Base-by-base conservation (phyloP, 64 coral and sea anemone species). In the Pocillopora verrucosa region DNA sequence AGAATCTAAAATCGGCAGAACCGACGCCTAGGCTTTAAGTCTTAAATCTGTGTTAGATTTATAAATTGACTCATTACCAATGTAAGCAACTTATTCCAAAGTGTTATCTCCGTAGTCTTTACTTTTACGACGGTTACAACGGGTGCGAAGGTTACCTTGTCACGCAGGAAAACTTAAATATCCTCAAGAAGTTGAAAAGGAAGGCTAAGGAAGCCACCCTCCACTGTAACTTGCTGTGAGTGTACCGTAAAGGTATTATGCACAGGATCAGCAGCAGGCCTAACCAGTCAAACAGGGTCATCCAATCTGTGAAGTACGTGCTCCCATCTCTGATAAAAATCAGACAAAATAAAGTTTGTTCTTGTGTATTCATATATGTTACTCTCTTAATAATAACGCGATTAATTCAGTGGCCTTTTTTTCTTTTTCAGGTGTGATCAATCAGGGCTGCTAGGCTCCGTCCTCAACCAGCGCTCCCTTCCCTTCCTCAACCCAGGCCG, bases 81-180 rank as follows among this genome's bases (percentile, higher is more conserved):
- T 45, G 41, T n/a, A n/a, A n/a, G n/a, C n/a, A 45, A 2, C 41
- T 6, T 6, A 45, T 45, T 45, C 2, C 73, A 5, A 22, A 38
- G 16, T 25, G 80, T 45, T 72, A 10, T 20, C 51, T 36, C 10
- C 16, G 5, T 34, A 5, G 72, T 15, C 25, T 24, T 10, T 37
- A 25, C 41, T 45, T 45, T 3, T 6, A 6, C 41, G 6, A 45
- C n/a, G n/a, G n/a, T n/a, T 45, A 2, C 6, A 16, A 80, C 2
- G 2, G 41, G 41, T 45, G 6, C 41, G 6, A 45, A 3, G 41
- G 41, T 45, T 89, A 98, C 96, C 92, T 92, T 81, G 89, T 92
- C 13, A 94, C 87, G 34, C 93, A 89, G 57, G 92, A 92, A 30
- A 98, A 98, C 36, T 98, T 98, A 57, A 94, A 98, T 22, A 94